Evolutionary conservation across 1,140 invertebrate species (phyloP), one percentile per base, ranked within the genome.

Genomic region (Babylonia areolata): DNA sequence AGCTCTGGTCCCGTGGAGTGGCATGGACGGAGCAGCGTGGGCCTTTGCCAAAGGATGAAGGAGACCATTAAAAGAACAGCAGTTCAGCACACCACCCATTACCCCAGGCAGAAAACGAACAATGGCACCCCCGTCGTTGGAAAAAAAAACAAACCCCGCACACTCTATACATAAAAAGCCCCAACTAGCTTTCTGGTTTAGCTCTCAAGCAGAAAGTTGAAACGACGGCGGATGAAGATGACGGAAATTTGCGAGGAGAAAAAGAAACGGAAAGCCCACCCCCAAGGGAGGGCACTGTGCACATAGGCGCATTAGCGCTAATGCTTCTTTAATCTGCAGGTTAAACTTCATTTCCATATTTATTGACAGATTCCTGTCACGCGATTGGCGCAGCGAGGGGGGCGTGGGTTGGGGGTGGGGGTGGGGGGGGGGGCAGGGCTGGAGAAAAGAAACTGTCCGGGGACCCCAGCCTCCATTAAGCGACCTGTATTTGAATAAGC

Each of bases 401-500:
- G 33, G n/a, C 9, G 71, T n/a, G 12, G 31, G 71, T 15, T 33
- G 33, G 71, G 9, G 71, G 33, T 33, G 71, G 71, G 71, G 71
- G 71, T n/a, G 71, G 71, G 1, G 33, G 71, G 33, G 31, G 71
- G 6, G 71, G 71, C 9, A 42, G 37, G 35, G 23, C 39, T 23
- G 39, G 37, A 9, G 33, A 31, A 54, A 51, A 51, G n/a, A 31
- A 80, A 80, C 28, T 12, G 78, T 80, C 17, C 3, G 78, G 39
- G 46, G n/a, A n/a, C 12, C 46, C 77, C 46, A 9, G 33, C 78
- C 15, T 80, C 78, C 78, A 80, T 80, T 80, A 80, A 80, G 78
- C 78, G 46, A 28, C 78, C 39, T 80, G 78, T 84, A 73, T 84
- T 84, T 84, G 82, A 84, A 73, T 84, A 84, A 84, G 35, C 39